Evolutionary conservation across 1,140 invertebrate genomes (phyloP).

Genomic region (Aleiodes sp.): DNA sequence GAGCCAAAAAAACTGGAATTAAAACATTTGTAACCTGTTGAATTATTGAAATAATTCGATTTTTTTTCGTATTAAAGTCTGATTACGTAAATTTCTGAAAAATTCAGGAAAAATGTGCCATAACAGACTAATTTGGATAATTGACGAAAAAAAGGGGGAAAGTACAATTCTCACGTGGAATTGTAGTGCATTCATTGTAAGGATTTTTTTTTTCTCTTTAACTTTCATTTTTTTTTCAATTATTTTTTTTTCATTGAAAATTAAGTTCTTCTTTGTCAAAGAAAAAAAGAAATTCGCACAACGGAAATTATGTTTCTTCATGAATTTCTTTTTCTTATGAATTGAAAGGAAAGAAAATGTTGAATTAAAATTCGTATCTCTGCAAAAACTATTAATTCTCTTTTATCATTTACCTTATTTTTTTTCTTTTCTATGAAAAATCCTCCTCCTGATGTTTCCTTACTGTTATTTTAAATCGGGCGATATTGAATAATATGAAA

Average conservation of each 20-base stretch:
- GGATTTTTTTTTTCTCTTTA: slow-evolving; percentile 43
- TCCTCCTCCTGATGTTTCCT: slow-evolving; percentile 25
- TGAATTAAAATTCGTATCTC: slow-evolving; percentile 58
- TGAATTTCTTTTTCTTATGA: slow-evolving; percentile 44
- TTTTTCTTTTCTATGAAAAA: neutral
- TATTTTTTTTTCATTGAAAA: slow-evolving; percentile 40
- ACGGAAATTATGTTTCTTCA: slow-evolving; percentile 36
- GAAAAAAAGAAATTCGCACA: neutral
- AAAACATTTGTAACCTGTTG: too few species aligned
- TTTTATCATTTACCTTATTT: slow-evolving; percentile 31
- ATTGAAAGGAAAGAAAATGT: slow-evolving; percentile 56
- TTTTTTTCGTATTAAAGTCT: too few species aligned
- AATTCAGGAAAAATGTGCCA: too few species aligned
- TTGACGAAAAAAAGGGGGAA: slow-evolving; percentile 44
- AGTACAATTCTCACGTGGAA: slow-evolving; percentile 43
- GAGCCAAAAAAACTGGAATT: too few species aligned
- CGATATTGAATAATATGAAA: too few species aligned
- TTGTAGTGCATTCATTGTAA: slow-evolving; percentile 43
- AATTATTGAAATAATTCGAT: too few species aligned
- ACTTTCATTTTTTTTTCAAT: slow-evolving; percentile 41
- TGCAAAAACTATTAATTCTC: slow-evolving; percentile 43
- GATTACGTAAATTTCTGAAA: too few species aligned
- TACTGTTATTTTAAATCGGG: too few species aligned
- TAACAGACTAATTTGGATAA: slow-evolving; percentile 20
- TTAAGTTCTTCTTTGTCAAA: neutral